Evolutionary conservation across 1,140 invertebrate species (phyloP), one percentile per base, ranked within the genome.

Genomic region (Drosophila malerkotliana): DNA sequence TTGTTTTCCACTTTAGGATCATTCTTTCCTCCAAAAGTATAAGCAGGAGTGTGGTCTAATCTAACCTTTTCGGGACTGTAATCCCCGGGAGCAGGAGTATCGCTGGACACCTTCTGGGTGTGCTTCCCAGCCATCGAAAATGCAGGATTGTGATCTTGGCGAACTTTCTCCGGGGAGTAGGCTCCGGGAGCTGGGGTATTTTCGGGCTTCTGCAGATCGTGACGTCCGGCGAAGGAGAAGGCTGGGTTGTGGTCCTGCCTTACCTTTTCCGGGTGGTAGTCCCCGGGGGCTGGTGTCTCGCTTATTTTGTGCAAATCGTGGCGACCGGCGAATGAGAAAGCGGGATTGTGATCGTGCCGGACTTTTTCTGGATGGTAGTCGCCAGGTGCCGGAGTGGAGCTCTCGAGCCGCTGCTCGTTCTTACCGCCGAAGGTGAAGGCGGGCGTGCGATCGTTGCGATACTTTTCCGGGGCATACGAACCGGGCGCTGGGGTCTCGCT

Each of bases 371-470:
- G 96, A 92, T 95, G 93, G 93, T 98, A 94, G 91, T 95, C 93
- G 83, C 97, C 93, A 75, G 97, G 94, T 83, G 96, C 95, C 10
- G 97, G 98, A 12, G 95, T 96, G 39, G 94, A 92, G 85, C 95
- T 96, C 2, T 92, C 78, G 91, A 95, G 95, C 4, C 93, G 92
- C 26, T 93, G 93, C 72, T 94, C 93, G 67, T 82, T 79, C 74
- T 88, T 90, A 77, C 92, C 93, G 49, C 93, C 92, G 87, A 94
- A 94, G n/a, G 93, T 92, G 83, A 92, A 94, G 32, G 93, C 93
- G 26, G 94, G 93, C 6, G 93, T 92, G 73, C 93, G 93, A 76
- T 95, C 94, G 90, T 92, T 79, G 34, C 93, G 93, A 10, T 93
- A 93, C 72, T 94, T 94, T 73, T 94, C 94, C n/a, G 94, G 93